Percentiles rank a stretch among this genome's conserved stretches.
Conservation (phyloP, 2,113 vertebrate species). For the Muntiacus reevesi region DNA sequence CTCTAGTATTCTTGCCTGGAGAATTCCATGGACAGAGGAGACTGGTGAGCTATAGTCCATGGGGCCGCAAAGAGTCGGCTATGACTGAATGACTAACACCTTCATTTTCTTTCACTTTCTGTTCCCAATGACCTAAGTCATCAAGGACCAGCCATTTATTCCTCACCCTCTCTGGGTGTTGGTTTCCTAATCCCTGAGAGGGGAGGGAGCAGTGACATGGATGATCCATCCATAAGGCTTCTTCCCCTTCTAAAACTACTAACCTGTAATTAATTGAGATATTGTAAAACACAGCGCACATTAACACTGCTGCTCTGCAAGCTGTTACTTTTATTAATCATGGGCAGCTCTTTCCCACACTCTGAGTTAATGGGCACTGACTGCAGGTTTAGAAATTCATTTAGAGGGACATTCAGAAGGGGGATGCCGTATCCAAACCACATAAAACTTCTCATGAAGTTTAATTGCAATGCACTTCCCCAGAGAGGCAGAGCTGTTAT, state of each 20-base stretch:
- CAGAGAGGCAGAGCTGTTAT: conserved; percentile 27
- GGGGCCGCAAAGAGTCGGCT: background rate
- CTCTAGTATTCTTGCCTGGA: background rate
- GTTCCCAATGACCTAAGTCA: accelerated
- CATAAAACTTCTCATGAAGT: conserved; percentile 41
- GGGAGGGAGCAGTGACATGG: background rate
- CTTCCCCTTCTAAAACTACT: background rate
- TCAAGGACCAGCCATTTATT: background rate
- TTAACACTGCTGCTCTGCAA: background rate
- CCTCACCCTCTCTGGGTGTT: background rate
- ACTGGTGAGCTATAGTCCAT: background rate
- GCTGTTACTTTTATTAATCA: background rate
- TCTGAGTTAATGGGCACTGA: background rate
- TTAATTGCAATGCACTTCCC: conserved; percentile 45
- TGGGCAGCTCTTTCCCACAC: background rate
- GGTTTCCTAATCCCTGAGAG: background rate
- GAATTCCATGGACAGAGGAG: background rate
- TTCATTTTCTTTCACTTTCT: background rate
- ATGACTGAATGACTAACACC: background rate
- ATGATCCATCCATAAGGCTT: background rate
- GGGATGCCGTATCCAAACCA: background rate
- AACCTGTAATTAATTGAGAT: background rate
- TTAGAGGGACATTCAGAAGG: background rate
- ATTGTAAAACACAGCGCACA: background rate
- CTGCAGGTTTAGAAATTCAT: background rate